phyloP scores from a whole-genome alignment of 2,113 vertebrate genomes.

The Indri indri region DNA sequence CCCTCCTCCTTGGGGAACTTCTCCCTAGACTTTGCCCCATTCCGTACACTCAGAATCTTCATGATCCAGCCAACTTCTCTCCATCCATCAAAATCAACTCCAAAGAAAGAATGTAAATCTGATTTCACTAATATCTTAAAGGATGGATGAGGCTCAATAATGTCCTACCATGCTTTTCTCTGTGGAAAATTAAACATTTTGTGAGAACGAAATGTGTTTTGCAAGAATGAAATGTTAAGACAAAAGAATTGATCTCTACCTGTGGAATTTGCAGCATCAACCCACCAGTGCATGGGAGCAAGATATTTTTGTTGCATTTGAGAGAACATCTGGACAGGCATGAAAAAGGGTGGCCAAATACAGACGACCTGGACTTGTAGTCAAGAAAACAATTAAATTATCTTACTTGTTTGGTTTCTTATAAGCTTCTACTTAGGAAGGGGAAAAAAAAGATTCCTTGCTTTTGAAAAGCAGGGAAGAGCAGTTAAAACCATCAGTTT shows the following conservation, averaged over 20 bases:
- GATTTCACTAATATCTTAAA: not conserved
- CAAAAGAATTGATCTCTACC: slow-evolving; percentile 3
- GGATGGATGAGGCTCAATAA: not conserved
- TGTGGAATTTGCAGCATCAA: not conserved
- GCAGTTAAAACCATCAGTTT: not conserved
- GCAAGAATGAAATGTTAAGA: not conserved
- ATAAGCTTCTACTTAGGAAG: not conserved
- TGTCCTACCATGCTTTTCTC: not conserved
- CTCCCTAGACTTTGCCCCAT: not conserved
- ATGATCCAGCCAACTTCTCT: not conserved
- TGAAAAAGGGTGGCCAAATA: not conserved
- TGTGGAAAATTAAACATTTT: too few relatives aligned
- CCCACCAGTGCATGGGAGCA: not conserved
- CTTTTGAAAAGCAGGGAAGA: not conserved
- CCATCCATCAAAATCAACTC: not conserved
- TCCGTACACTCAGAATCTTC: not conserved
- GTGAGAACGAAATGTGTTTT: too few relatives aligned
- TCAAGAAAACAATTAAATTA: not conserved
- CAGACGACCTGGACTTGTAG: not conserved
- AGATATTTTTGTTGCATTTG: slow-evolving; percentile 5
- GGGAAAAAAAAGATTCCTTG: not conserved
- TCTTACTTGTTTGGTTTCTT: not conserved
- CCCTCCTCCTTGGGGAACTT: not conserved
- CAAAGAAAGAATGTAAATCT: not conserved
- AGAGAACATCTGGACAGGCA: not conserved